Percentiles rank a stretch among this genome's conserved stretches.
Conservation (phyloP, 2,113 vertebrate species). For the Gallinago media region DNA sequence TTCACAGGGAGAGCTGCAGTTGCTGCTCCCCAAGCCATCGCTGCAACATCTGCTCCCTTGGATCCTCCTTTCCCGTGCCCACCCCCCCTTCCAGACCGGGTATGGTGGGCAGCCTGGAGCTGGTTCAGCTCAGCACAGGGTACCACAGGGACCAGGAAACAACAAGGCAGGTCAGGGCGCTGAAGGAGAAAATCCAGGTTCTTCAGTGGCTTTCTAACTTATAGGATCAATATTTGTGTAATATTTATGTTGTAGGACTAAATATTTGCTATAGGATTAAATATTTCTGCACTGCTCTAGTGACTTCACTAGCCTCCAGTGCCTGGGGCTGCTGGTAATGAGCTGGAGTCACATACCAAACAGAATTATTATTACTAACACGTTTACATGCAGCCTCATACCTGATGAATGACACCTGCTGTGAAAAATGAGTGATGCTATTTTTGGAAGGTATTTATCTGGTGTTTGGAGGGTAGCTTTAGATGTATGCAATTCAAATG, state of each 20-base stretch:
- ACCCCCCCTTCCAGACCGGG: neutral
- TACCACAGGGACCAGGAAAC: rapidly evolving
- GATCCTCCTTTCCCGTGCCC: neutral
- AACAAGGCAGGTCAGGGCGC: neutral
- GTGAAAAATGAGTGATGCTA: slow-evolving; percentile 45
- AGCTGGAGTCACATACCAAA: slow-evolving; percentile 29
- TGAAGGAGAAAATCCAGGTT: neutral
- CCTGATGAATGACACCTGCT: slow-evolving; percentile 63
- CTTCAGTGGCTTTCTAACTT: neutral
- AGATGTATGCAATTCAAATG: slow-evolving; percentile 10
- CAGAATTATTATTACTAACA: slow-evolving; percentile 58
- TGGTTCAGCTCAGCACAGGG: neutral
- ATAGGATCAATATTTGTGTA: slow-evolving; percentile 33
- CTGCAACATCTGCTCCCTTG: rapidly evolving
- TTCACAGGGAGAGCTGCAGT: neutral
- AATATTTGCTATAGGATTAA: slow-evolving; percentile 64
- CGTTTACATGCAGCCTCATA: slow-evolving; percentile 44
- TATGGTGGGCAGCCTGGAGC: neutral
- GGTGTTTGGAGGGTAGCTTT: slow-evolving; percentile 49
- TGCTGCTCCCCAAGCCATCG: rapidly evolving
- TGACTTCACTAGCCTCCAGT: neutral
- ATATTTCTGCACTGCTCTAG: neutral
- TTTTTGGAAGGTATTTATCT: slow-evolving; percentile 56
- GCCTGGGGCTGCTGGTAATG: slow-evolving; percentile 42
- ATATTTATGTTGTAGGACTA: slow-evolving; percentile 3